Evolutionary conservation across 2,888 invertebrate genomes (phyloP).

Genomic region (Coremacera marginata): DNA sequence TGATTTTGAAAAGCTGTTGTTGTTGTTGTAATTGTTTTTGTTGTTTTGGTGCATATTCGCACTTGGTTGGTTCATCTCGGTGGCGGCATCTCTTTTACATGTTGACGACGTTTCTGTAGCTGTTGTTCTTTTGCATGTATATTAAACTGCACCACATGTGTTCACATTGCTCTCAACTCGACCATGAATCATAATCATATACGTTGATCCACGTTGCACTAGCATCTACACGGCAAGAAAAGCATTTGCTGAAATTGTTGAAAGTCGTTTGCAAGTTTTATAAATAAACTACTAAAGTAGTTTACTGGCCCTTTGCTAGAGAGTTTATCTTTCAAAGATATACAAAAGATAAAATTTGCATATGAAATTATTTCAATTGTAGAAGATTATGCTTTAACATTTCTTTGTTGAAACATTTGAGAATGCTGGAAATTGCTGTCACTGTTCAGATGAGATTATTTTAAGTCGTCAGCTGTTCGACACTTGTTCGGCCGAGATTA

Average conservation of each 20-base stretch:
- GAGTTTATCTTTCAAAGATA: too few species aligned
- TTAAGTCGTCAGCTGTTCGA: too few species aligned
- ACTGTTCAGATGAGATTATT: too few species aligned
- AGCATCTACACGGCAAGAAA: not conserved
- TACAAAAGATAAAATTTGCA: too few species aligned
- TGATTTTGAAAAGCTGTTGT: not conserved
- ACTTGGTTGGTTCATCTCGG: conserved; percentile 41
- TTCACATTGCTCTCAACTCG: conserved; percentile 47
- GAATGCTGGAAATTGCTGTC: too few species aligned
- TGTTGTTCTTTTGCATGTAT: conserved; percentile 41
- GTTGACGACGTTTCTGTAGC: conserved; percentile 37
- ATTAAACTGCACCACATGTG: conserved; percentile 48
- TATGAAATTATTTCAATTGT: too few species aligned
- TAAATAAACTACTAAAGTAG: too few species aligned
- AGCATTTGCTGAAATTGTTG: not conserved
- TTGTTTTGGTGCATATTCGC: conserved; percentile 8
- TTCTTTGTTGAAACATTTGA: too few species aligned
- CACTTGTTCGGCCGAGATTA: too few species aligned
- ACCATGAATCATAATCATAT: conserved; percentile 52
- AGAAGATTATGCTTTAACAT: too few species aligned
- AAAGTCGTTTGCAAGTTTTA: too few species aligned
- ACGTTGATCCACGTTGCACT: conserved; percentile 1
- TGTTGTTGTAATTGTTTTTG: not conserved
- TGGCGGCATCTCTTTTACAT: conserved; percentile 44
- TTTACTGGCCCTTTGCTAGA: too few species aligned